These are phyloP conservation scores for Jacana jacana DNA, from an alignment of 2,113 vertebrate species.

Conservation along the genomic window DNA sequence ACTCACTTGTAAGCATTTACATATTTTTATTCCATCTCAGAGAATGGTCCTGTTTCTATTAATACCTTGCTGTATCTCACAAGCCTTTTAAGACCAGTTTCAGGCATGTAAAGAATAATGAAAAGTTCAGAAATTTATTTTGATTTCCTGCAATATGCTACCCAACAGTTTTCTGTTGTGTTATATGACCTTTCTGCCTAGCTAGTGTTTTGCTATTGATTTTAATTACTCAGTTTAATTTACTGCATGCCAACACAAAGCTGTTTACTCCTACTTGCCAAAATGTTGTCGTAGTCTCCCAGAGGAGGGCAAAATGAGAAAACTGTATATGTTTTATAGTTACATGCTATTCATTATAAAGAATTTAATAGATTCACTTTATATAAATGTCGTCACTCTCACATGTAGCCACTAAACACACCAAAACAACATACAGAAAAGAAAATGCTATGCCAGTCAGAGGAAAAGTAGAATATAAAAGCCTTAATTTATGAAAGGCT, in stretches of 20 bases:
- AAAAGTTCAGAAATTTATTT: conserved; percentile 85
- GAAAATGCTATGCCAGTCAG: background rate
- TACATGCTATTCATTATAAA: conserved; percentile 71
- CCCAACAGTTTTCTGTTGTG: conserved; percentile 78
- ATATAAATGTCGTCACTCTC: conserved; percentile 73
- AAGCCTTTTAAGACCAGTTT: conserved; percentile 33
- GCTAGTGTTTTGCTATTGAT: conserved; percentile 93
- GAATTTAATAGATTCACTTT: conserved; percentile 71
- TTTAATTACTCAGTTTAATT: conserved; percentile 93
- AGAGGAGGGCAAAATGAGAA: conserved; percentile 75
- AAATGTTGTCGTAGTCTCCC: conserved; percentile 81
- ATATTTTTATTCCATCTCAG: background rate
- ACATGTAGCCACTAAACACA: conserved; percentile 59
- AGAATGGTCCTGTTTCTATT: background rate
- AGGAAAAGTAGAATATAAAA: conserved; percentile 19
- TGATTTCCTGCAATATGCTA: conserved; percentile 80
- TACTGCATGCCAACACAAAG: conserved; percentile 84
- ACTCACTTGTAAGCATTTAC: background rate
- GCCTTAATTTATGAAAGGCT: conserved; percentile 26
- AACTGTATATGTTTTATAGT: conserved; percentile 70
- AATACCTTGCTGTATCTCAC: background rate
- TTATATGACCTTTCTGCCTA: conserved; percentile 89
- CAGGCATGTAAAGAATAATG: conserved; percentile 80
- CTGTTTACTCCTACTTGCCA: conserved; percentile 84
- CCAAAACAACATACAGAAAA: background rate